Evolutionary conservation across 1,140 invertebrate species (phyloP), one percentile per base, ranked within the genome.

Genomic region (Scylla paramamosain): DNA sequence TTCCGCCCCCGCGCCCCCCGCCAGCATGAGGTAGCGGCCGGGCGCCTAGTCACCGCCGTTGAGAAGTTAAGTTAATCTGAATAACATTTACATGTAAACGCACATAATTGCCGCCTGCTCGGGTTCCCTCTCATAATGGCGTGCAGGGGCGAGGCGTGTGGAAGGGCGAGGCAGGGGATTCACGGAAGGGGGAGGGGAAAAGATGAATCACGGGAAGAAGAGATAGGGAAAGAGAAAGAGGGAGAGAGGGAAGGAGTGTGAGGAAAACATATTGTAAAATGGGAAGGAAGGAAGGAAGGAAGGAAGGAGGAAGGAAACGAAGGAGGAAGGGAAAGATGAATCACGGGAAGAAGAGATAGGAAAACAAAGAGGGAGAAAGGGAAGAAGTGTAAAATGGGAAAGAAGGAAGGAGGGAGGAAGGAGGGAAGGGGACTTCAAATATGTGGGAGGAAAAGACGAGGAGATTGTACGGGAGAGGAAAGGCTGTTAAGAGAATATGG

Each of bases 121-220:
- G 88, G 88, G 88, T 52, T 90, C 48, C 48, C 48, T 46, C n/a
- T 48, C 48, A 90, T 90, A 48, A 90, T 52, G 45, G 45, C n/a
- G 48, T 20, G n/a, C 4, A 16, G n/a, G 4, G 48, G 39, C 39
- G 45, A 28, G 39, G 48, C 12, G 31, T 3, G 48, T 39, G 32
- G 87, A 89, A 7, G 48, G 39, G 20, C 52, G 25, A 77, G 67
- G 20, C 20, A 59, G 52, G 20, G 67, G 6, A 77, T n/a, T 59
- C 52, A 59, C 52, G 67, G 67, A n/a, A 77, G 67, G n/a, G 1
- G 67, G 20, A 48, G 20, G 39, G 88, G n/a, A 20, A 28, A 90
- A 32, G 88, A 90, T 88, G 46, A 88, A 46, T 32, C 32, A 88
- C n/a, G n/a, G 20, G 39, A 29, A 32, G 88, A 39, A 20, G 0